Evolutionary conservation across 2,797 vertebrate genomes (phyloP).

Genomic region (Telmatherina bonti): DNA sequence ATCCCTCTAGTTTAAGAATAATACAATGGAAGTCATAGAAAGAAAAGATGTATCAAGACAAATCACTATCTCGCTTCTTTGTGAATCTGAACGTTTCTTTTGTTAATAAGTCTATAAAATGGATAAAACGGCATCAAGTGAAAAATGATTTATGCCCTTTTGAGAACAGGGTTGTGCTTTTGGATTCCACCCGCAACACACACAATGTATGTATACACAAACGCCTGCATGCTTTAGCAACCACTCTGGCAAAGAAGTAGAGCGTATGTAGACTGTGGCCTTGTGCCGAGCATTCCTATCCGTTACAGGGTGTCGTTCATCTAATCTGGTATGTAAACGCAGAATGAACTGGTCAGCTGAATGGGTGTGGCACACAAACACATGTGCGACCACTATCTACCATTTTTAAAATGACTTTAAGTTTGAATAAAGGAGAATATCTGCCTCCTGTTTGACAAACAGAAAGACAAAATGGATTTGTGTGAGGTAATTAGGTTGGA

Average conservation of each 20-base stretch:
- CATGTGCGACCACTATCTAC: background rate
- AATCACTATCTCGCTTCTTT: constrained; percentile 53
- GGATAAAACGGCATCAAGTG: constrained; percentile 44
- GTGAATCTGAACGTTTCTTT: constrained; percentile 60
- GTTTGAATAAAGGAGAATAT: background rate
- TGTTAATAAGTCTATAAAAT: constrained; percentile 66
- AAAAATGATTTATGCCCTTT: constrained; percentile 49
- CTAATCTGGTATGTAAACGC: constrained; percentile 77
- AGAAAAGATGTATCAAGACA: constrained; percentile 69
- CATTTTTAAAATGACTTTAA: background rate
- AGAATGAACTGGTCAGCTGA: constrained; percentile 3
- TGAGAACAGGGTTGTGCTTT: constrained; percentile 40
- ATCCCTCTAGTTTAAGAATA: constrained; percentile 77
- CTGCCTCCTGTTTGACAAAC: background rate
- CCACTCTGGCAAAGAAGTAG: constrained; percentile 24
- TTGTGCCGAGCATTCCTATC: constrained; percentile 71
- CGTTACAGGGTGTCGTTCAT: constrained; percentile 70
- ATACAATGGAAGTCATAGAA: constrained; percentile 68
- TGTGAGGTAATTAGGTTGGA: background rate
- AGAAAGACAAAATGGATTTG: background rate
- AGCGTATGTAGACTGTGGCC: constrained; percentile 42
- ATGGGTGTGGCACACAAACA: background rate
- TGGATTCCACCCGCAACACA: constrained; percentile 27
- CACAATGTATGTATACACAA: constrained; percentile 13
- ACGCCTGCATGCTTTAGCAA: constrained; percentile 24